phyloP scores from a whole-genome alignment of 2,797 vertebrate species.

The Bufotes viridis region DNA sequence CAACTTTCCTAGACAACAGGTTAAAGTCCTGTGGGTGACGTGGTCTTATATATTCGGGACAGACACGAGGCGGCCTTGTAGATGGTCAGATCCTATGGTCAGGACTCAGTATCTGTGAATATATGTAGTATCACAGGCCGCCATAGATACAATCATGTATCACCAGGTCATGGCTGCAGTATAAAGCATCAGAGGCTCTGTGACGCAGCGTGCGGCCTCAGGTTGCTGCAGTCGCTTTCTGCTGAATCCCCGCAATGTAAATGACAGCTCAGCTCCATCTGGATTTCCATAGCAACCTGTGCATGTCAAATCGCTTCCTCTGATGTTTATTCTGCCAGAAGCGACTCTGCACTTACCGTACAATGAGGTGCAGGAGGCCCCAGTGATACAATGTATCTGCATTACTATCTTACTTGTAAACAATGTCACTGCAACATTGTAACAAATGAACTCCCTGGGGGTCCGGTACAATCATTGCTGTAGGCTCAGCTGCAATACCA shows the following conservation, averaged over 20 bases:
- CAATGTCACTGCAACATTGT: neutral
- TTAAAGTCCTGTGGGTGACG: neutral
- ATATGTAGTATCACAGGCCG: neutral
- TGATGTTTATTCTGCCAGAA: slow-evolving; percentile 37
- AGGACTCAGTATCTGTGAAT: neutral
- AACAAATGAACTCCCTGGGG: neutral
- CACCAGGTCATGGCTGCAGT: neutral
- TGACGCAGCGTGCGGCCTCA: neutral
- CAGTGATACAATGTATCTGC: neutral
- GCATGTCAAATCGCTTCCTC: slow-evolving; percentile 57
- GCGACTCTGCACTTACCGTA: too few species aligned
- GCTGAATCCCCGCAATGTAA: slow-evolving; percentile 56
- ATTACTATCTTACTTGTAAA: slow-evolving; percentile 3
- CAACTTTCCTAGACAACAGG: too few species aligned
- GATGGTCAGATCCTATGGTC: neutral
- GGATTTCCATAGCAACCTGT: slow-evolving; percentile 69
- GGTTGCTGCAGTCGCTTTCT: slow-evolving; percentile 29
- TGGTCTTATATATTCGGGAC: neutral
- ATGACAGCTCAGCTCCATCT: slow-evolving; percentile 56
- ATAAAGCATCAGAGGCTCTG: neutral
- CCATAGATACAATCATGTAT: neutral
- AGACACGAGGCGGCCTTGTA: neutral
- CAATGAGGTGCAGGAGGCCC: slow-evolving; percentile 15
- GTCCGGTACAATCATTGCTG: neutral
- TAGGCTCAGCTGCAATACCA: too few species aligned